Base-by-base conservation (phyloP, 2,113 vertebrate genomes). In the Ivindomyrus marchei region DNA sequence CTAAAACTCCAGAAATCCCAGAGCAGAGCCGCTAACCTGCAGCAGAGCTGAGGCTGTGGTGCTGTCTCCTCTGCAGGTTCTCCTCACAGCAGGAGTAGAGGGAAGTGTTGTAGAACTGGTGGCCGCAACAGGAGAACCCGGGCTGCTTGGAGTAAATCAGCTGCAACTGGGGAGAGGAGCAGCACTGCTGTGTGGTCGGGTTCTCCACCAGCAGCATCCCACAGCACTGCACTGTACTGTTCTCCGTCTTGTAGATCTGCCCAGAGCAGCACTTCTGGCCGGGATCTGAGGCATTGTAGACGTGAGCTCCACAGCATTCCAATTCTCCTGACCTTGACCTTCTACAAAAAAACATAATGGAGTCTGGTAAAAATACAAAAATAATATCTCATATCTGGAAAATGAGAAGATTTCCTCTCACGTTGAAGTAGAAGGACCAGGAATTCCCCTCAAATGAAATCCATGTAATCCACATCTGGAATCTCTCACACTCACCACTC, bases 211-310 rank as follows among this genome's bases (percentile, higher is more conserved):
- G 80, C 42, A 56, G 7, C 15, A 85, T 90, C 62, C 93, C 93
- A 83, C 93, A 94, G 90, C 94, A 94, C 4, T n/a, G 2, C 27
- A 0, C 89, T 4, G 1, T 0, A 0, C 0, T 0, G 3, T n/a
- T 19, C 17, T 2, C n/a, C 46, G 93, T 17, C 8, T 88, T 52
- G 50, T 94, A 8, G 3, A 94, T 87, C 6, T n/a, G 90, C 36
- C 91, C 91, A n/a, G 56, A 66, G 2, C 94, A 94, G 85, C 94
- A 94, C 86, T 92, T 93, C 89, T 52, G 21, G 4, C 10, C 4
- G 24, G 49, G 62, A 70, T 92, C 52, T 2, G 0, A 83, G 13
- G 53, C 53, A 85, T 92, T 13, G 77, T 93, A 94, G 0, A 50
- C 58, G 3, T 62, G 6, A 46, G 56, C 27, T 0, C 93, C 94